Evolutionary conservation across 2,113 vertebrate genomes (phyloP).

Genomic region (Eidolon helvum): DNA sequence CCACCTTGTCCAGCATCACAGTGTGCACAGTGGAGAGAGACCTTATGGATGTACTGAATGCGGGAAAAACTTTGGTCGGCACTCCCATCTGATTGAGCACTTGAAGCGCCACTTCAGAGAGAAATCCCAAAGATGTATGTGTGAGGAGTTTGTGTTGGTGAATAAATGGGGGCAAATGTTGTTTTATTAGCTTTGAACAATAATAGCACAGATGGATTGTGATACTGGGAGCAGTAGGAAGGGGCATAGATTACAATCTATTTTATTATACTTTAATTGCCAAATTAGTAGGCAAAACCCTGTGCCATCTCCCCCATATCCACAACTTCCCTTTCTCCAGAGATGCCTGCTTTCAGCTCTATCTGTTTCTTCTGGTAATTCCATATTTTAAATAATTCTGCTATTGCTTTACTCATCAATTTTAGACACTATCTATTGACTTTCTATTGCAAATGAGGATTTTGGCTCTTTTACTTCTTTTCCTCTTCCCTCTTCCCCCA

Average conservation of each 20-base stretch:
- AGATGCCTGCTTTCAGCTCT: neutral
- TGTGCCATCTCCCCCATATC: neutral
- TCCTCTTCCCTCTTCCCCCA: neutral
- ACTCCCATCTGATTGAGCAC: constrained; percentile 76
- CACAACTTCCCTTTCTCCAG: neutral
- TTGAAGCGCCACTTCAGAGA: constrained; percentile 77
- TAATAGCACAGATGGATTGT: neutral
- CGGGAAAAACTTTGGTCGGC: constrained; percentile 76
- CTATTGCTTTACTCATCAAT: neutral
- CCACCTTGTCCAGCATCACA: constrained; percentile 77
- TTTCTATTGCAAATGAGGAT: neutral
- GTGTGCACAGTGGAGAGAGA: constrained; percentile 73
- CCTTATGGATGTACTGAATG: constrained; percentile 69
- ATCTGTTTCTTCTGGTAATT: neutral
- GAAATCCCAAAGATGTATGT: constrained; percentile 75
- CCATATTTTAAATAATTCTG: neutral
- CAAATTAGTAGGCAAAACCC: neutral
- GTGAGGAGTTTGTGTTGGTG: neutral
- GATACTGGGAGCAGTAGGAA: neutral
- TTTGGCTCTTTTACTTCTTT: neutral
- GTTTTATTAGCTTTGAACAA: neutral
- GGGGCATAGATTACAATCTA: neutral
- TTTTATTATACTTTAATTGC: neutral
- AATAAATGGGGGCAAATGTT: neutral
- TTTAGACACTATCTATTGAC: neutral